Evolutionary conservation across 2,113 vertebrate species (phyloP), one percentile per base, ranked within the genome.

Genomic region (Motacilla alba): DNA sequence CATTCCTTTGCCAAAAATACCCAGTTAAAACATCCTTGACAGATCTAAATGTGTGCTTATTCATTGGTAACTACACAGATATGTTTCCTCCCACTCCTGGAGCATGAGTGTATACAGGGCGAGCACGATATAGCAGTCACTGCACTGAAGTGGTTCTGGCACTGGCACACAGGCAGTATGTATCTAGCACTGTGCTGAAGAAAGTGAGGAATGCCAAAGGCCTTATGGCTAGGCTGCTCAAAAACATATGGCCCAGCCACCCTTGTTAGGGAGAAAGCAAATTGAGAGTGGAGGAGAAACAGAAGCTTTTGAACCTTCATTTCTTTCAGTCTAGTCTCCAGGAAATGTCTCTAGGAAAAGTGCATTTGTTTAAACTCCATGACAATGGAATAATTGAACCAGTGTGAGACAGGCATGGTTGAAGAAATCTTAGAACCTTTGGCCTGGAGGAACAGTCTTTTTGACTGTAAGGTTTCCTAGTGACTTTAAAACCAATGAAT

Each of bases 101-200:
- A 64, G 15, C 3, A 8, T 50, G 26, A 66, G 18, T 59, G 58
- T 7, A 33, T 26, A 28, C 15, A 59, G 27, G 22, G 28, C 7
- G 2, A 37, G 5, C 23, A 7, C 0, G 0, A 30, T 43, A 53
- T 5, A 20, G 15, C 26, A 16, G 14, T 66, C 68, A n/a, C 62
- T 23, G 44, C 5, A 9, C 13, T 23, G 55, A 24, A 17, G 9
- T 43, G 30, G 26, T 47, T 58, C 30, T 31, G 59, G 30, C n/a
- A 18, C 6, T 21, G 37, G 16, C 27, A 67, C 19, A 5, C 2
- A 12, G 26, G 21, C 82, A n/a, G 9, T 53, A 21, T 1, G 0
- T 41, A 7, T 68, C 33, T 31, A 11, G 56, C n/a, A 27, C 30
- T 6, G 6, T 31, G 13, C 10, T 79, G n/a, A 49, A 24, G 35